Percentiles rank a stretch among this genome's conserved stretches.
phyloP scores from a whole-genome alignment of 2,113 vertebrate genomes.

The Anguilla japonica region DNA sequence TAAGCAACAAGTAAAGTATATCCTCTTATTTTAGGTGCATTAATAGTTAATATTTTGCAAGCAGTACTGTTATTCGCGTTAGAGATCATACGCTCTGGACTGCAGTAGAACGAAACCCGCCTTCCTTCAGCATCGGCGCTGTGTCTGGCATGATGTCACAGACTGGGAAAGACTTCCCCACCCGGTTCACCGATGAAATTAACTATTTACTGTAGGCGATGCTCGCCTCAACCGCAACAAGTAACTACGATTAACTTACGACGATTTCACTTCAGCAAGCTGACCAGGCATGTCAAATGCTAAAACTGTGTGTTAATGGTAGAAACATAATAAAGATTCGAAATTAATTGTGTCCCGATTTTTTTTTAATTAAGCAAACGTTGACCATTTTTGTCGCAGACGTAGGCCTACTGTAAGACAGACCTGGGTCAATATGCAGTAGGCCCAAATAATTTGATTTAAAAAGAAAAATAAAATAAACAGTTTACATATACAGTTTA shows the following conservation, averaged over 20 bases:
- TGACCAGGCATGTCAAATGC: background rate
- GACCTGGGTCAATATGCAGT: no score
- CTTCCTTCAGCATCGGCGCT: slow-evolving; percentile 44
- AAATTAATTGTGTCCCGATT: no score
- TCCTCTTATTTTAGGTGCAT: background rate
- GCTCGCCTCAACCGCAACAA: background rate
- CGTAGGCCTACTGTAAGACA: no score
- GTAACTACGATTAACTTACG: background rate
- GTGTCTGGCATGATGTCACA: slow-evolving; percentile 67
- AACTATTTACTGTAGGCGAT: slow-evolving; percentile 43
- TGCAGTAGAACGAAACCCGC: slow-evolving; percentile 62
- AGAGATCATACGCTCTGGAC: background rate
- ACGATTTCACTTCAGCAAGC: background rate
- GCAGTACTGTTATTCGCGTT: background rate
- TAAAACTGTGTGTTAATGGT: no score
- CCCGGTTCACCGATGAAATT: slow-evolving; percentile 37
- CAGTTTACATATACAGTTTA: no score
- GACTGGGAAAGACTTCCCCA: slow-evolving; percentile 30
- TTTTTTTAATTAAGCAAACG: no score
- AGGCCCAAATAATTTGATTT: no score
- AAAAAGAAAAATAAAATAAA: no score
- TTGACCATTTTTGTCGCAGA: no score
- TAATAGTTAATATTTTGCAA: background rate
- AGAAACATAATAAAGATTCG: no score
- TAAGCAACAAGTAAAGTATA: background rate